phyloP scores from a whole-genome alignment of 1,140 invertebrate species.

The Drosophila novamexicana region DNA sequence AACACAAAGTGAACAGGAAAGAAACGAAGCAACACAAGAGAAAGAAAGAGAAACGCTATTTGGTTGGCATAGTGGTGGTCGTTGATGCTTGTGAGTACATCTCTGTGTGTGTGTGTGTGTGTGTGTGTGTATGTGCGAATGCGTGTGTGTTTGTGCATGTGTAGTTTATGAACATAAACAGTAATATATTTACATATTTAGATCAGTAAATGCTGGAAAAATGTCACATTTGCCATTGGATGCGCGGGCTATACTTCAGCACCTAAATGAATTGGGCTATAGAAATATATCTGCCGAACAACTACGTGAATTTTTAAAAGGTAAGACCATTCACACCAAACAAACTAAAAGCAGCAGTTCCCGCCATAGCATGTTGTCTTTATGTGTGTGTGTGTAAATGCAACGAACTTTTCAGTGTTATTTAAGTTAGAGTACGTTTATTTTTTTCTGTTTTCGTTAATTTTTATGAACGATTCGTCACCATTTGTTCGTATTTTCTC shows the following conservation, averaged over 20 bases:
- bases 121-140: not conserved
- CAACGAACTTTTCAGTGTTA: conserved; percentile 44
- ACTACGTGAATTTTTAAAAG: conserved; percentile 86
- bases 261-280: conserved; percentile 86
- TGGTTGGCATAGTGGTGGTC: conserved; percentile 31
- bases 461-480: conserved; percentile 71
- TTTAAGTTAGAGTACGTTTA: conserved; percentile 58
- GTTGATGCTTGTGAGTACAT: conserved; percentile 26
- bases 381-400: conserved; percentile 30
- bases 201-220: conserved; percentile 65
- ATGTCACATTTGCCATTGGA: conserved; percentile 84
- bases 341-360: conserved; percentile 43
- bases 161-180: conserved; percentile 64
- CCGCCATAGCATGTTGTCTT: conserved; percentile 47
- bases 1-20: conserved; percentile 53
- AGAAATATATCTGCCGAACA: conserved; percentile 85
- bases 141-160: conserved; percentile 28
- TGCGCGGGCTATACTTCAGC: conserved; percentile 84
- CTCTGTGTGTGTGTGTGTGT: conserved; percentile 36
- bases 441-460: conserved; percentile 60
- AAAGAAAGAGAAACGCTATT: conserved; percentile 62
- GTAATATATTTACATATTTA: conserved; percentile 48
- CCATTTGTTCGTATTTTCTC: conserved; percentile 45
- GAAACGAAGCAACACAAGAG: conserved; percentile 55
- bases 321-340: conserved; percentile 64